Evolutionary conservation across 2,797 vertebrate species (phyloP).

Genomic region (Mormyrops boulengeri): DNA sequence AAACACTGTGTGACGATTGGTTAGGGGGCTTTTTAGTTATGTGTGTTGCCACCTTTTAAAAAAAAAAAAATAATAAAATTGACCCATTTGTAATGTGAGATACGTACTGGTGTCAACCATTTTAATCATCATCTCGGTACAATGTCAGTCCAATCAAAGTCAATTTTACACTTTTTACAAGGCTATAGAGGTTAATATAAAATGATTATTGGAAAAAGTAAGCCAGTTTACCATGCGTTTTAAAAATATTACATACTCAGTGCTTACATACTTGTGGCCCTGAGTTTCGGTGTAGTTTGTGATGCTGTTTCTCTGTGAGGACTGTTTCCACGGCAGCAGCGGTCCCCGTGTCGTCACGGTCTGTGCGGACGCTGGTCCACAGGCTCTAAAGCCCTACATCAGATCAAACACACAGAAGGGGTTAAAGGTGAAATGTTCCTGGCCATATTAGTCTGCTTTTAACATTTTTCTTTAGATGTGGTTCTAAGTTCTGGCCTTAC

Average conservation of each 20-base stretch:
- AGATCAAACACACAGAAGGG: constrained; percentile 14
- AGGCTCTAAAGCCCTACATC: background rate
- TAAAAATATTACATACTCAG: background rate
- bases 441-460: constrained; percentile 22
- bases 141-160: background rate
- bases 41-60: background rate
- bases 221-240: background rate
- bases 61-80: background rate
- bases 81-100: constrained; percentile 1
- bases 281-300: constrained; percentile 17
- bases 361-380: background rate
- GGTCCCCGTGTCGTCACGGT: constrained; percentile 7
- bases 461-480: constrained; percentile 26
- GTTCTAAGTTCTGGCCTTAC: constrained; percentile 40
- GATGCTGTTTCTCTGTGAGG: background rate
- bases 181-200: background rate
- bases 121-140: background rate
- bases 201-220: background rate
- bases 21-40: background rate
- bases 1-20: background rate
- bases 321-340: constrained; percentile 24
- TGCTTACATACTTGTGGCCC: background rate
- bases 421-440: constrained; percentile 20
- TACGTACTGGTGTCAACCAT: background rate
- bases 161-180: background rate